Percentiles rank a stretch among this genome's conserved stretches.
These are phyloP conservation scores for Phycodurus eques DNA, from an alignment of 2,113 vertebrate genomes.

Conservation along the genomic window DNA sequence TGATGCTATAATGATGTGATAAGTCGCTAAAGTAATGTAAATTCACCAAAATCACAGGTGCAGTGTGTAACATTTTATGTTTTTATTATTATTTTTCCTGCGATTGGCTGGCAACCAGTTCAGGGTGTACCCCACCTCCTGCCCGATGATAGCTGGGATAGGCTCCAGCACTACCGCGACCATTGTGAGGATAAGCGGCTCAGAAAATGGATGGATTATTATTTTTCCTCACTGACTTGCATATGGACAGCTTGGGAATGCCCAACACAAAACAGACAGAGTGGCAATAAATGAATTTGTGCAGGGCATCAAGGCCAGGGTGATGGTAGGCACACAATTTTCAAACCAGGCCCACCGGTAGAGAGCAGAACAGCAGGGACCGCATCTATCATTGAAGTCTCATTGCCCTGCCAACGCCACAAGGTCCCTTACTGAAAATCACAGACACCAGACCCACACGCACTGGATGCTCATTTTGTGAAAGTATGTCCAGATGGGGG, in stretches of 20 bases:
- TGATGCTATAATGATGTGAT: neutral
- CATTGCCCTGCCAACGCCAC: conserved; percentile 8
- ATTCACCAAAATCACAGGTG: neutral
- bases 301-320: neutral
- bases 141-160: no score
- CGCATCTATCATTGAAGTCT: conserved; percentile 1
- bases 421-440: conserved; percentile 32
- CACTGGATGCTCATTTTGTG: conserved; percentile 13
- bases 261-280: neutral
- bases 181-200: no score
- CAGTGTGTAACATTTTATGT: neutral
- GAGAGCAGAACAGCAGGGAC: neutral
- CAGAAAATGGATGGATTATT: neutral
- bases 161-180: no score
- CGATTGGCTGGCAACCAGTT: no score
- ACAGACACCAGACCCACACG: conserved; percentile 22
- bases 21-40: neutral
- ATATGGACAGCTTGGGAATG: neutral
- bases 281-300: neutral
- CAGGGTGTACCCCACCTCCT: no score
- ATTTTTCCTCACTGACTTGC: neutral
- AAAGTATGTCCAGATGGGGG: conserved; percentile 1
- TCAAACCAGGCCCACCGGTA: neutral
- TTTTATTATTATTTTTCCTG: neutral
- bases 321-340: neutral